Percentiles rank a stretch among this genome's conserved stretches.
These are phyloP conservation scores for Notechis scutatus DNA, from an alignment of 2,113 vertebrate genomes.

Conservation along the genomic window DNA sequence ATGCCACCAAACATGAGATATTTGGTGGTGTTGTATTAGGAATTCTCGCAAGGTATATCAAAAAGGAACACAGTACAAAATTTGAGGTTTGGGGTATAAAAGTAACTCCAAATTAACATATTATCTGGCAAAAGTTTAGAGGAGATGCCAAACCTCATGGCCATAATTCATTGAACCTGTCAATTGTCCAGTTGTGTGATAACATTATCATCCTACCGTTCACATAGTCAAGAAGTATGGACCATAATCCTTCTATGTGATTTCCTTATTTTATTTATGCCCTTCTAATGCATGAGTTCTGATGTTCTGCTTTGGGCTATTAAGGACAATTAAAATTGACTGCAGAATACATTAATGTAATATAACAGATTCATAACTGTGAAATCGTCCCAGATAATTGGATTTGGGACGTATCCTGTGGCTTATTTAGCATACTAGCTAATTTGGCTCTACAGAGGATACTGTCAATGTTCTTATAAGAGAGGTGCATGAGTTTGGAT, in stretches of 20 bases:
- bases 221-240: background rate
- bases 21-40: background rate
- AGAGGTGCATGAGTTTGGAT: background rate
- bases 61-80: background rate
- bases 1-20: background rate
- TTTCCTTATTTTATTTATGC: background rate
- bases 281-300: background rate
- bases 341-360: background rate
- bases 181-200: background rate
- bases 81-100: background rate
- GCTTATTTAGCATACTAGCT: background rate
- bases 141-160: background rate
- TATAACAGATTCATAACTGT: background rate
- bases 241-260: background rate
- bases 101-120: background rate
- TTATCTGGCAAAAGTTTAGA: background rate
- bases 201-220: background rate
- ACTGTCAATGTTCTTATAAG: background rate
- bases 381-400: background rate
- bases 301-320: background rate
- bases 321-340: background rate
- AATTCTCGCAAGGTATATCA: background rate
- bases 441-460: background rate
- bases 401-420: background rate
- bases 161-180: background rate